Evolutionary conservation across 2,888 invertebrate species (phyloP), one percentile per base, ranked within the genome.

Genomic region (Nemotelus nigrinus): DNA sequence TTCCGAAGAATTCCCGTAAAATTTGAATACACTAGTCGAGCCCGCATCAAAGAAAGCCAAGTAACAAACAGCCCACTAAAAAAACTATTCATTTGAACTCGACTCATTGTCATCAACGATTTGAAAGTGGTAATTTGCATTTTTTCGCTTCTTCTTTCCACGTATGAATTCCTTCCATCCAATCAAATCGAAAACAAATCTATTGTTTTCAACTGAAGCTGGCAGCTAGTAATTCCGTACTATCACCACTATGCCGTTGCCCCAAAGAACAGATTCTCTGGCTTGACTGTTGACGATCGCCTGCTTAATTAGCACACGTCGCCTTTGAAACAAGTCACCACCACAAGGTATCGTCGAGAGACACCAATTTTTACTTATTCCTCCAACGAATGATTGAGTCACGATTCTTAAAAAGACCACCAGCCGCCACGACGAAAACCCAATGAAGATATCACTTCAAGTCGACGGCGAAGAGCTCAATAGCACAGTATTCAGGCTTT

Each of bases 341-440:
- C 67, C 77, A 57, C 65, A 76, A 47, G 71, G 74, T 60, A 74
- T 74, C 55, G 41, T 68, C 55, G 25, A 57, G 50, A 65, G 74
- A 78, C 78, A 78, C 78, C 77, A 77, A 72, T 64, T 71, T 70
- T 74, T 60, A 74, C 74, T 65, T 63, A 79, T 77, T 77, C 79
- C 53, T 79, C 25, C 74, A 50, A 77, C 79, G 60, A 74, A 79
- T 79, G 79, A 77, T 79, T 71, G 77, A 78, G 79, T 79, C 79
- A 79, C 79, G 79, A 79, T 68, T 79, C 72, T 77, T 55, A 68
- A 74, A 74, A 79, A 79, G 79, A 79, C 79, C 79, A 79, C 79
- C 79, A 79, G 79, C 79, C 77, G 79, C 74, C 63, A 60, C n/a
- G 25, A 8, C 60, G 41, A 10, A 41, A 63, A 8, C 63, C 60